Percentiles rank a stretch among this genome's conserved stretches.
Evolutionary conservation across 1,140 invertebrate species (phyloP).

Genomic region (Drosophila baimaii): DNA sequence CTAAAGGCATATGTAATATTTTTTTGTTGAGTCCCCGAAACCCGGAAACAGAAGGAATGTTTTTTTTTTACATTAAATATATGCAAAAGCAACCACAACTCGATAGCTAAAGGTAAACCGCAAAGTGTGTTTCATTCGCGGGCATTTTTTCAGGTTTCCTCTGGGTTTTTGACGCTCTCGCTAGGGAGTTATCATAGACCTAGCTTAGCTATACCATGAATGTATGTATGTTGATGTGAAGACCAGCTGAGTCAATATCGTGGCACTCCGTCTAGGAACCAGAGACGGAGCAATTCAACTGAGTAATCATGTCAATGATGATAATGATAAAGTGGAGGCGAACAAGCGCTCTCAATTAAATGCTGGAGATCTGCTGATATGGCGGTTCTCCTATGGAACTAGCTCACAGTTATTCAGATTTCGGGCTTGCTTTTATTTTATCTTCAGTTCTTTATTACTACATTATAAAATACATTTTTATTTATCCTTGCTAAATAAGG

Average conservation of each 20-base stretch:
- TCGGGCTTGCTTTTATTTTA: background rate
- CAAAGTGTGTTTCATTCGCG: slow-evolving; percentile 17
- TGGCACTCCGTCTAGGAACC: background rate
- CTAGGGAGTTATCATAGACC: background rate
- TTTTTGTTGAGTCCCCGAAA: slow-evolving; percentile 39
- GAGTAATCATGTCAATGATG: background rate
- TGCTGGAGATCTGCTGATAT: background rate
- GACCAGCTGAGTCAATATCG: slow-evolving; percentile 30
- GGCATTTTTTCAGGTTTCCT: background rate
- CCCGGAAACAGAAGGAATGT: slow-evolving; percentile 34
- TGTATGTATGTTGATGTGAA: background rate
- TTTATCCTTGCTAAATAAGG: too few relatives aligned
- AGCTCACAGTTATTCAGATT: background rate
- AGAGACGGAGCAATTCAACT: background rate
- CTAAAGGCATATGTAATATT: slow-evolving; percentile 31
- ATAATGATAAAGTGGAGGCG: background rate
- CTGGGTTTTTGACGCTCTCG: background rate
- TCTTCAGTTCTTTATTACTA: too few relatives aligned
- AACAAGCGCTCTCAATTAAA: background rate
- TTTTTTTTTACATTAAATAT: slow-evolving; percentile 48
- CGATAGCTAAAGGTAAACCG: slow-evolving; percentile 33
- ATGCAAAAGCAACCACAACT: slow-evolving; percentile 39
- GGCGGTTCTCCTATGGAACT: background rate
- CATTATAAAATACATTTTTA: too few relatives aligned
- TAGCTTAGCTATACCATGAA: background rate